Conservation (phyloP, 2,888 invertebrate genomes). For the Caenorhabditis sinica region DNA sequence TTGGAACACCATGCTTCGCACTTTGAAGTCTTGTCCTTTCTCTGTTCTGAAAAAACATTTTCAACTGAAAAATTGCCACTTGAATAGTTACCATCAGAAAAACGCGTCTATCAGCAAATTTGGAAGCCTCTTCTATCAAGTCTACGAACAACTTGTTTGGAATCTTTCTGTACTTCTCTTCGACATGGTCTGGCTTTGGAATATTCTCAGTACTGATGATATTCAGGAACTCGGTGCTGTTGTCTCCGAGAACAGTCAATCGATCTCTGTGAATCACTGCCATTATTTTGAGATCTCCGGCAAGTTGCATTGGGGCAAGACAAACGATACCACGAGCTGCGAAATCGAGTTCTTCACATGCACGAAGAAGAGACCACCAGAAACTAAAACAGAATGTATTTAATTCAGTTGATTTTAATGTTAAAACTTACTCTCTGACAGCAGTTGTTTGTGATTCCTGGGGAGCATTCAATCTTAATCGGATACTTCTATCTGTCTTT, state of each 20-base stretch:
- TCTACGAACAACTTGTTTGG: conserved; percentile 50
- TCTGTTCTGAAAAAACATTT: conserved; percentile 49
- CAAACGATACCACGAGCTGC: conserved; percentile 57
- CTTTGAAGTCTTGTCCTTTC: conserved; percentile 31
- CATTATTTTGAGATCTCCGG: conserved; percentile 57
- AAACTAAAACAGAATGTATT: conserved; percentile 37
- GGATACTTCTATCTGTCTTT: conserved; percentile 58
- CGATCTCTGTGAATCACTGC: conserved; percentile 53
- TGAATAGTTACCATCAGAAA: conserved; percentile 51
- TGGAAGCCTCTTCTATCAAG: conserved; percentile 55
- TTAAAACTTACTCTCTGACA: conserved; percentile 40
- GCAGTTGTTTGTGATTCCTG: conserved; percentile 43
- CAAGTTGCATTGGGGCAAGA: conserved; percentile 52
- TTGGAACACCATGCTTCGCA: conserved; percentile 29
- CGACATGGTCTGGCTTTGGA: conserved; percentile 21
- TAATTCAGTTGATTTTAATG: not conserved
- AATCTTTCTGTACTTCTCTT: conserved; percentile 35
- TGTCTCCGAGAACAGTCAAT: conserved; percentile 58
- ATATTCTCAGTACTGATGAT: conserved; percentile 48
- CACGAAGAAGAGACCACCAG: conserved; percentile 65
- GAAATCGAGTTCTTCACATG: conserved; percentile 64
- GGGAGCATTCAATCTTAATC: conserved; percentile 48
- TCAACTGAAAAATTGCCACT: no score
- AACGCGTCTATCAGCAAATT: conserved; percentile 48
- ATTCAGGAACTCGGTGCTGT: conserved; percentile 48